Evolutionary conservation across 2,888 invertebrate species (phyloP), one percentile per base, ranked within the genome.

Genomic region (Molanna angustata): DNA sequence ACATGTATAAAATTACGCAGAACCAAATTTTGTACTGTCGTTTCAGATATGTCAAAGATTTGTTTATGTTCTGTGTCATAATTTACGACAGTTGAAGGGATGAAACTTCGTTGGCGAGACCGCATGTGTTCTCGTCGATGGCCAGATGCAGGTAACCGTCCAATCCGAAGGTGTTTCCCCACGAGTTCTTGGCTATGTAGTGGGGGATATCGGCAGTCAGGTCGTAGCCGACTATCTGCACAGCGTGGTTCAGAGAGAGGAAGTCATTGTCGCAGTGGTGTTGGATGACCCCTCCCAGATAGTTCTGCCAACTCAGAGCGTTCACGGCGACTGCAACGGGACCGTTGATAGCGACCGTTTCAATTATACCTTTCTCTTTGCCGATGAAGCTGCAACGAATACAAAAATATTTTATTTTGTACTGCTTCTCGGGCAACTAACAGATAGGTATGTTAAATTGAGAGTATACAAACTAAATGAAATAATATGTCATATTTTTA

Each of bases 131-230:
- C 27, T 68, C 72, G 1, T 90, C 90, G 31, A 88, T 78, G 1
- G 85, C 88, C 49, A 93, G 72, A 61, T 88, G 82, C 4, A 92
- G 64, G 65, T 90, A 92, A 0, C 93, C 93, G 18, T 75, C 70
- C 60, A 85, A 78, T 0, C 92, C 93, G 64, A 88, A 93, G 4
- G 80, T 77, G 2, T 74, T 64, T 0, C 92, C 92, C 93, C 93
- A 94, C 0, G 91, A 90, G 71, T 93, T 93, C 62, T 87, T 80
- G 0, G 87, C 86, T 43, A 93, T 89, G 67, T 91, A 94, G 71
- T 85, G 82, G 0, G 92, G 92, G 13, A 86, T 81, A 1, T 78
- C 73, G 3, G 80, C 84, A 4, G 82, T 80, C 16, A 84, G 69
- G 64, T 93, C 87, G 66, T 92, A 94, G 1, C 94, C 93, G 0